Evolutionary conservation across 2,113 vertebrate genomes (phyloP), one percentile per base, ranked within the genome.

Genomic region (Muntiacus reevesi): DNA sequence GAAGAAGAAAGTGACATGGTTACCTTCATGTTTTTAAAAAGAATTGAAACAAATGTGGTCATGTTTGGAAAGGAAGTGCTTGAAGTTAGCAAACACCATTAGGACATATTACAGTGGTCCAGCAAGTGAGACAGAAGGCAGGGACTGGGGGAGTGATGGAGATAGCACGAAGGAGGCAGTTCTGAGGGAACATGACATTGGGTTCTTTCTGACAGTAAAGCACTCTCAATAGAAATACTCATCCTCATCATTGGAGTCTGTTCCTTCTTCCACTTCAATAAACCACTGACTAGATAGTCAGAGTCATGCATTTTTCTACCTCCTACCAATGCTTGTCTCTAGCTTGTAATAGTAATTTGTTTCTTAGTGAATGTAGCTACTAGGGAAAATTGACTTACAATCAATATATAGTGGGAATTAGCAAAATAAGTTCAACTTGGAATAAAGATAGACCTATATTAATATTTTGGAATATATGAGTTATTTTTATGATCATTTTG

Each of bases 391-490:
- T 91, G 76, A 91, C 25, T 94, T 71, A 89, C 3, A 78, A 19
- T 86, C n/a, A 91, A 23, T 28, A 2, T 54, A 14, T 40, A 81
- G 21, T n/a, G 11, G 13, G 3, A 79, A 89, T 74, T 79, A 90
- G 57, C 52, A 83, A 89, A 71, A 64, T 59, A 8, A 57, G 16
- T 27, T 88, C 16, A 83, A 82, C 28, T 89, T 86, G 85, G 25
- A 97, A 67, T 79, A 95, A 79, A 84, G 17, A 83, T 78, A 64
- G 95, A 93, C 27, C 40, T 87, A 15, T 55, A 90, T 96, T 43
- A 76, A 43, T 76, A 27, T 43, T 43, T 64, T 81, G 57, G 5
- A 85, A 59, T 19, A 92, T 76, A 11, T 4, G 45, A 28, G 5
- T 95, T 84, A 7, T 78, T 87, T 71, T 27, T 36, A 60, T 74